These are phyloP conservation scores for Sitophilus oryzae DNA, from an alignment of 1,140 invertebrate species.

Conservation along the genomic window DNA sequence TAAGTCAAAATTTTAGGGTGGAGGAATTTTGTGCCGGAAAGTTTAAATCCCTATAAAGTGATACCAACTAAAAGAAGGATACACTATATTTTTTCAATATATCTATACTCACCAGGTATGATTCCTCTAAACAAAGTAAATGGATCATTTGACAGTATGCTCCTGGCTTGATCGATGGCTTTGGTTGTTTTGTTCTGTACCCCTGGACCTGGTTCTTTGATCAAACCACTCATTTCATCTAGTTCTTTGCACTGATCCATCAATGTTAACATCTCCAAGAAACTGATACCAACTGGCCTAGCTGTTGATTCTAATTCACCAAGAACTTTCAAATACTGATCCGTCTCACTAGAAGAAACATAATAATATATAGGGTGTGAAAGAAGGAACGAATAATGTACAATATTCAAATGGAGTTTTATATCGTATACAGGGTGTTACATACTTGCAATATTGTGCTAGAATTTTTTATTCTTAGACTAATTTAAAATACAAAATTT, in stretches of 20 bases:
- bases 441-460: too few relatives aligned
- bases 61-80: too few relatives aligned
- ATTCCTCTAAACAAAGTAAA: slow-evolving; percentile 67
- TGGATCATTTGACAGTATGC: slow-evolving; percentile 53
- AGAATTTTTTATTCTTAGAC: too few relatives aligned
- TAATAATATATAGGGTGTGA: too few relatives aligned
- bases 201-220: slow-evolving; percentile 10
- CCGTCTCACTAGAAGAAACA: slow-evolving; percentile 66
- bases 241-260: slow-evolving; percentile 69
- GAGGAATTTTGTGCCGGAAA: too few relatives aligned
- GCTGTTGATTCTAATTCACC: slow-evolving; percentile 53
- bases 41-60: too few relatives aligned
- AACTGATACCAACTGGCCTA: slow-evolving; percentile 56
- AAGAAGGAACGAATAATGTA: too few relatives aligned
- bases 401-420: too few relatives aligned
- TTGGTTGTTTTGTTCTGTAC: slow-evolving; percentile 20
- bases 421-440: too few relatives aligned
- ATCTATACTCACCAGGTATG: slow-evolving; percentile 59
- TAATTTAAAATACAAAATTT: too few relatives aligned
- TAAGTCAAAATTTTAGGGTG: too few relatives aligned
- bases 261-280: slow-evolving; percentile 65
- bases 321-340: slow-evolving; percentile 56
- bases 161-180: slow-evolving; percentile 41
- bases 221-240: slow-evolving; percentile 20
- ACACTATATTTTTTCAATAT: too few relatives aligned